Base-by-base conservation (phyloP, 2,888 invertebrate genomes). In the Lagria hirta region DNA sequence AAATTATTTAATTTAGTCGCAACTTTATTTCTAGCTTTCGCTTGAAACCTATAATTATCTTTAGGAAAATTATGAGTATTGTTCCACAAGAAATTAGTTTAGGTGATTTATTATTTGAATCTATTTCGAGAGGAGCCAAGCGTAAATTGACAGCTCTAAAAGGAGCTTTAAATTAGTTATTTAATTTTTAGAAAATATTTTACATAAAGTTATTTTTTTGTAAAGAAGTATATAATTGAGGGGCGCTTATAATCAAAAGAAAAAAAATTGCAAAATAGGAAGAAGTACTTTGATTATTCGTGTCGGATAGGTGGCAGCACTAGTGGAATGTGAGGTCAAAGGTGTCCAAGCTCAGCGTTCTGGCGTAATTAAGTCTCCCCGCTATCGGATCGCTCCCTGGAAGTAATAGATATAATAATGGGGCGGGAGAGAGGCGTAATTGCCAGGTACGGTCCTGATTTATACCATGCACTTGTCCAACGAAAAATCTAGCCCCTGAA, bases 331-430 rank as follows among this genome's bases (percentile, higher is more conserved):
- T 57, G 63, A 62, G 70, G 69, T 70, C 69, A 70, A 62, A 71
- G 71, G 69, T 71, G 70, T 65, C 64, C 65, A 58, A 66, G 66
- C 61, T 60, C 66, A 64, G 64, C 65, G 66, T 62, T 66, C 65
- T 62, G 64, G 62, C 68, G 67, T 71, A 71, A 71, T 71, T 71
- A 71, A 71, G 71, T 69, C 64, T 65, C 68, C 62, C 65, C 61
- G 67, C 65, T 64, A 67, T 66, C 66, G 58, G 60, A 65, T 64
- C 69, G 68, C 70, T 69, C 70, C 69, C 66, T 68, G 66, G 69
- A 64, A 69, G 67, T 70, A 71, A 71, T 71, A 70, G 70, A 71
- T 70, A 70, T 71, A 71, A 71, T 71, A 70, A 71, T 67, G 69
- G 70, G 68, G 70, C 68, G 69, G 69, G 62, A 65, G 67, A 68